Percentiles rank a stretch among this genome's conserved stretches.
These are phyloP conservation scores for Globicephala melas DNA, from an alignment of 2,113 vertebrate genomes.

Conservation along the genomic window DNA sequence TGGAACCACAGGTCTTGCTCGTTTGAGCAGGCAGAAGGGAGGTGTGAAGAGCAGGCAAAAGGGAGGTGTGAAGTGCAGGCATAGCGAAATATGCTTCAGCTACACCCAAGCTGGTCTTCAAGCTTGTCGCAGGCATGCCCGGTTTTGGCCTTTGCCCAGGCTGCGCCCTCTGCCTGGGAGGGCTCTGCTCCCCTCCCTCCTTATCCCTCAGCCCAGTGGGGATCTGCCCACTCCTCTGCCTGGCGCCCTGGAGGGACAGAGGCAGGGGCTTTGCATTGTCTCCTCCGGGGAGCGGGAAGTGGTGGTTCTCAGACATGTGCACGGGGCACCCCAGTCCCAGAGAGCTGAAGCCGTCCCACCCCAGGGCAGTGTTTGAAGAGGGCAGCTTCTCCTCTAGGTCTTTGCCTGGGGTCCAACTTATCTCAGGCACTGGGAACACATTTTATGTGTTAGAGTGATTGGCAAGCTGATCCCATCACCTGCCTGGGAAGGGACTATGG, in stretches of 20 bases:
- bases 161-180: neutral
- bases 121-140: neutral
- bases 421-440: neutral
- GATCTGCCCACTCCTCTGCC: neutral
- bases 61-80: neutral
- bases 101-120: neutral
- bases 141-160: neutral
- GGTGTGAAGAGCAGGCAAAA: neutral
- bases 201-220: neutral
- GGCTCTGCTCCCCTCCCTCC: neutral
- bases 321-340: neutral
- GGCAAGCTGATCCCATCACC: neutral
- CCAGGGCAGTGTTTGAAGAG: neutral
- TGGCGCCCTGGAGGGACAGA: fast-evolving
- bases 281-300: fast-evolving
- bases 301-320: too few species aligned
- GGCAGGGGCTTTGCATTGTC: neutral
- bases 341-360: neutral
- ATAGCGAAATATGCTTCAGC: neutral
- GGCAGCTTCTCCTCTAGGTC: neutral
- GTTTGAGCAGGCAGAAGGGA: neutral
- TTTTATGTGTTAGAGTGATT: neutral
- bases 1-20: neutral
- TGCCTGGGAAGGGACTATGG: neutral
- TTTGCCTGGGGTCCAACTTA: neutral